Percentiles rank a stretch among this genome's conserved stretches.
phyloP scores from a whole-genome alignment of 2,113 vertebrate genomes.

The Daboia siamensis region DNA sequence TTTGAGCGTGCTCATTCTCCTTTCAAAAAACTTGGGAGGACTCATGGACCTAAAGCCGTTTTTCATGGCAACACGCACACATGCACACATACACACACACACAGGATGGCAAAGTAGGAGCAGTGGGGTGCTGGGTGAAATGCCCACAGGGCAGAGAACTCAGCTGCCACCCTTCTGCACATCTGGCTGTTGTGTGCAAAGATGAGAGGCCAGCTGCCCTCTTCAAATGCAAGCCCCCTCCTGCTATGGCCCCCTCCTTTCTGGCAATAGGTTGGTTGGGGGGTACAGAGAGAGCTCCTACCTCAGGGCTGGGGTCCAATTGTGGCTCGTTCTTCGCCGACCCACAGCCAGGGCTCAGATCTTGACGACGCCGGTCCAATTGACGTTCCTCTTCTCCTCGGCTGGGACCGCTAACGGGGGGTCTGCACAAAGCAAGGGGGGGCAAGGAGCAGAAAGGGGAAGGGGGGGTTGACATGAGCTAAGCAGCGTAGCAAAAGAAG shows the following conservation, averaged over 20 bases:
- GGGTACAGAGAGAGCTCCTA: not conserved
- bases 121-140: not conserved
- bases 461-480: not conserved
- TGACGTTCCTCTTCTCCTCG: conserved; percentile 2
- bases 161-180: no score
- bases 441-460: not conserved
- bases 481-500: not conserved
- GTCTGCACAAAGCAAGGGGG: not conserved
- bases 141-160: not conserved
- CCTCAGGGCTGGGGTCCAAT: not conserved
- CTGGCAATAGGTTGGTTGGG: not conserved
- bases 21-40: not conserved
- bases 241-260: no score
- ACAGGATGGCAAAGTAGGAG: not conserved
- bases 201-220: no score
- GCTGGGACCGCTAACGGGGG: not conserved
- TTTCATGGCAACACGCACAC: not conserved
- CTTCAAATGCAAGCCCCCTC: not conserved
- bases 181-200: no score
- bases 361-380: conserved; percentile 5
- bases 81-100: no score
- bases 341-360: not conserved
- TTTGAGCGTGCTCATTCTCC: not conserved
- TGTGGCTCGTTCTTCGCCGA: not conserved
- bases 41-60: not conserved